Conservation (phyloP, 2,888 invertebrate genomes). For the Junonia oenone region DNA sequence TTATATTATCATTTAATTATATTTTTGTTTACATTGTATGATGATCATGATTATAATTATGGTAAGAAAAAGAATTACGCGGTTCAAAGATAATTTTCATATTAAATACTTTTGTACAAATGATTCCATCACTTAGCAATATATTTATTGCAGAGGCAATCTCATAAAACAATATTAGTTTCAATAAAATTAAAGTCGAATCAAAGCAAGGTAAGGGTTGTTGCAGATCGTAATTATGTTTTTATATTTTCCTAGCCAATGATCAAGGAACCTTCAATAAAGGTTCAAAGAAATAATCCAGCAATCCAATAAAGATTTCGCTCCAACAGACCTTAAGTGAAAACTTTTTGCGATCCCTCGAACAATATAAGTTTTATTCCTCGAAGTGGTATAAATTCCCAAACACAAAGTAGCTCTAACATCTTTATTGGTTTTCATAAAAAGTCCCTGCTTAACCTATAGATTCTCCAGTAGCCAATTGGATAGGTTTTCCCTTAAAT, state of each 20-base stretch:
- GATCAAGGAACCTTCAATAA: conserved; percentile 42
- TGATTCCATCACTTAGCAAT: not conserved
- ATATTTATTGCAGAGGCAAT: not conserved
- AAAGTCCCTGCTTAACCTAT: conserved; percentile 61
- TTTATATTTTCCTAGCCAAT: conserved; percentile 47
- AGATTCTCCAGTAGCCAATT: conserved; percentile 58
- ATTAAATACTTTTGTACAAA: no score
- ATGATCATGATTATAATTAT: no score
- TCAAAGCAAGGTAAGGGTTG: conserved; percentile 24
- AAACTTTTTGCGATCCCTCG: conserved; percentile 71
- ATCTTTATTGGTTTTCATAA: conserved; percentile 78
- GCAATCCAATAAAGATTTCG: conserved; percentile 72
- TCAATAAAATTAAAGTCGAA: conserved; percentile 20
- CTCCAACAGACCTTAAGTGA: conserved; percentile 70
- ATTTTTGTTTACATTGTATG: no score
- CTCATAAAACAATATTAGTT: conserved; percentile 15
- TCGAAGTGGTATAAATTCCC: conserved; percentile 75
- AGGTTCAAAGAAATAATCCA: conserved; percentile 64
- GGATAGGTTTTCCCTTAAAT: conserved; percentile 46
- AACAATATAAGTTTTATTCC: conserved; percentile 78
- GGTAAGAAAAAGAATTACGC: no score
- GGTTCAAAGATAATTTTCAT: no score
- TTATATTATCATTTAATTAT: no score
- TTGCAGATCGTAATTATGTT: conserved; percentile 39
- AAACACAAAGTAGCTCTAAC: conserved; percentile 77